Base-by-base conservation (phyloP, 2,113 vertebrate genomes). In the Irena cyanogastra region DNA sequence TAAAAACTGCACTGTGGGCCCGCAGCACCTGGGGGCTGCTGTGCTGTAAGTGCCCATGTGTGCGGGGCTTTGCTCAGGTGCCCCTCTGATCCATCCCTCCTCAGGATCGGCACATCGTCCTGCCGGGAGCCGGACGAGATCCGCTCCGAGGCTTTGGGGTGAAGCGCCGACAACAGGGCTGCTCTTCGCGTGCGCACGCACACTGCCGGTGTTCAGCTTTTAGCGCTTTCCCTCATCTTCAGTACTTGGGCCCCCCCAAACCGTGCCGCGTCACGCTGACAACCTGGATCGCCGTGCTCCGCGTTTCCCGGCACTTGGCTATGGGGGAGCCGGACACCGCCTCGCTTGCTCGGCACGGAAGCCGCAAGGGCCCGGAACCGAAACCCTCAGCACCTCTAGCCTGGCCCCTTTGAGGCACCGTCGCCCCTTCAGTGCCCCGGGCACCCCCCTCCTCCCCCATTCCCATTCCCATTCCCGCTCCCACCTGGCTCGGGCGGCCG, bases 21-120 rank as follows among this genome's bases (percentile, higher is more conserved):
- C 7, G 9, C 57, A n/a, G 59, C 5, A 1, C 0, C 44, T 1
- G 9, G 3, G 37, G 39, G 39, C 19, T 30, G 78, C 45, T 4
- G 35, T 1, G 45, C 33, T 5, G 6, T 0, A 0, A 5, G 37
- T 2, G 60, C 39, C 19, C 23, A 15, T 26, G 13, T 1, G 31
- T 7, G 47, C 9, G 8, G 39, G 14, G 61, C 39, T 4, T 3
- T 17, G 49, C 87, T 9, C 72, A 5, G 66, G 33, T 3, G 3
- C 8, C 13, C 2, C 30, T 10, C 33, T 1, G 16, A 5, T 28
- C 16, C 3, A 0, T 0, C 50, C 30, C 52, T 9, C 17, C 57
- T 11, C 50, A 2, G 76, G 7, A 28, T 3, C 7, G 3, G 30
- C 76, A 1, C 19, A 24, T 7, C 9, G 11, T 17, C 37, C 52